Evolutionary conservation across 2,888 invertebrate genomes (phyloP).

Genomic region (Allolobophora icterica): DNA sequence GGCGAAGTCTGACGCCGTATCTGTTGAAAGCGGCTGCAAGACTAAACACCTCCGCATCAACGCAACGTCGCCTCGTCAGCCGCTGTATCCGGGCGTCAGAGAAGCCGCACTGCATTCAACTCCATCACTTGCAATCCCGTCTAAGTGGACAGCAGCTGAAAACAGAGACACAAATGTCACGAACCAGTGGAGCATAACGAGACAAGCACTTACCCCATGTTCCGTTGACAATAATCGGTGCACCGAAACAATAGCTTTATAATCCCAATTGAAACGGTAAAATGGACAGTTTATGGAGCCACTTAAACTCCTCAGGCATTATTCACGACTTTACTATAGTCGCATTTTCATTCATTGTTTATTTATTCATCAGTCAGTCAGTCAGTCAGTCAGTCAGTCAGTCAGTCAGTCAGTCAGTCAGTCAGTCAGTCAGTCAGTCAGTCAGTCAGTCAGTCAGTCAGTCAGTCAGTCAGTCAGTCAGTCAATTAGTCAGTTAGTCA

Average conservation of each 20-base stretch:
- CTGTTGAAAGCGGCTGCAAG: neutral
- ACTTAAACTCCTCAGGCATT: neutral
- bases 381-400: too few relatives aligned
- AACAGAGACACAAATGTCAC: neutral
- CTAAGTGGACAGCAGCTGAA: neutral
- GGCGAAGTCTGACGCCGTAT: neutral
- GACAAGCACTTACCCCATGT: neutral
- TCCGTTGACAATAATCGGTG: neutral
- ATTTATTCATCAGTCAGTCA: too few relatives aligned
- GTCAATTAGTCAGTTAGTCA: too few relatives aligned
- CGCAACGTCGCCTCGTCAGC: neutral
- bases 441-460: too few relatives aligned
- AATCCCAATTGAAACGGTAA: neutral
- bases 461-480: neutral
- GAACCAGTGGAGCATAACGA: neutral
- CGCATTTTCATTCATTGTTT: too few relatives aligned
- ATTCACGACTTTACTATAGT: neutral
- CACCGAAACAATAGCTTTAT: neutral
- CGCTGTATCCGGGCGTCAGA: neutral
- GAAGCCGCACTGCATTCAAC: neutral
- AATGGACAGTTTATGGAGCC: too few relatives aligned
- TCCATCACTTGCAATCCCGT: neutral
- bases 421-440: too few relatives aligned
- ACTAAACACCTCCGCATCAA: neutral
- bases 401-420: too few relatives aligned